Evolutionary conservation across 2,797 vertebrate genomes (phyloP), one percentile per base, ranked within the genome.

Genomic region (Arnoldichthys spilopterus): DNA sequence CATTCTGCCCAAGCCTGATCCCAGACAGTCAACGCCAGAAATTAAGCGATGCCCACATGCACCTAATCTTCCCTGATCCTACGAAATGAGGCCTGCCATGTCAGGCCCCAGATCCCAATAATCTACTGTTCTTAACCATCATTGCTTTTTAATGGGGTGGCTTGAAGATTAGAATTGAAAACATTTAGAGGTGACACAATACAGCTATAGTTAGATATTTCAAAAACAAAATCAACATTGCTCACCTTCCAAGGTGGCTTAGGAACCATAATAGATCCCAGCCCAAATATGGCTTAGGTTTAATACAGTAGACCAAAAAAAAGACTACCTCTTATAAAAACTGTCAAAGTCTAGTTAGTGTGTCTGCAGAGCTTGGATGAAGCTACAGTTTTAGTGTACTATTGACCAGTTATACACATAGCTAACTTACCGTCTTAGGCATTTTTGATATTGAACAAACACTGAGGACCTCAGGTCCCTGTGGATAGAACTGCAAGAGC

Each of bases 61-160:
- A 86, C 28, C 85, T 90, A 90, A 90, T 90, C 87, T 89, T 81
- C 76, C 72, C 84, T 91, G 88, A 90, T 87, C 89, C 89, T 81
- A 87, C 83, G 88, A 86, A 90, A 90, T 88, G 79, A 89, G 85
- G 26, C 77, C 28, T 49, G 72, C 74, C n/a, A 11, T 84, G 86
- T 89, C 66, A 76, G 79, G 80, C 26, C 83, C 43, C 45, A 87
- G 86, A 89, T 78, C 82, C 81, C 67, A 0, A 73, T 87, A 88
- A 88, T 85, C 89, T 82, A 61, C 2, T 12, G 75, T 82, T 82
- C 72, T 87, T 87, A 87, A 81, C 77, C 83, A 84, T 90, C 89
- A 88, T 90, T 87, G 87, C 78, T 66, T 88, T 90, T 90, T 89
- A 91, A 89, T 87, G 83, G 87, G 72, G 79, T 58, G 79, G 76